Conservation (phyloP, 1,140 invertebrate genomes). For the Hypothenemus hampei region DNA sequence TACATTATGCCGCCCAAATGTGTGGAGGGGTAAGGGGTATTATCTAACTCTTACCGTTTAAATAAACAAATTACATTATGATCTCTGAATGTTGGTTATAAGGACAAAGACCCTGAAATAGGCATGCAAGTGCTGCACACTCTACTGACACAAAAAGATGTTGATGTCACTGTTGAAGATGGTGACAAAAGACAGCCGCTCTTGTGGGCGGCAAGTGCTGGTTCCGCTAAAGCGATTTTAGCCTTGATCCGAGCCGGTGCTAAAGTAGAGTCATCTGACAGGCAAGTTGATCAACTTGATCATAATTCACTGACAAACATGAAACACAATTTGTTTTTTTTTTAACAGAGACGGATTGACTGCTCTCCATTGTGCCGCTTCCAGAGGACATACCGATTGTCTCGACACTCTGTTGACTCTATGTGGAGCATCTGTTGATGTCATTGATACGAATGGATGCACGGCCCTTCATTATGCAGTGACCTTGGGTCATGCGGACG, state of each 20-base stretch:
- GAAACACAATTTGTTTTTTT: not conserved
- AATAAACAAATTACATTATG: slow-evolving; percentile 2
- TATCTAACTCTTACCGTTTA: not conserved
- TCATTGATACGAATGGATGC: slow-evolving; percentile 86
- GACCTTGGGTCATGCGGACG: slow-evolving; percentile 88
- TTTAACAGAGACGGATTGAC: slow-evolving; percentile 70
- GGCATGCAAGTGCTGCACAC: slow-evolving; percentile 78
- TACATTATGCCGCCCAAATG: slow-evolving; percentile 97
- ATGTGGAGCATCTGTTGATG: slow-evolving; percentile 80
- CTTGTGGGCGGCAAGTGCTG: slow-evolving; percentile 94
- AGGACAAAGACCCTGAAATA: slow-evolving; percentile 48
- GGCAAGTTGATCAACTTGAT: not conserved
- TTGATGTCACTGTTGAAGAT: slow-evolving; percentile 79
- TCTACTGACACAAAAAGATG: slow-evolving; percentile 70
- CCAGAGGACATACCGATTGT: slow-evolving; percentile 88
- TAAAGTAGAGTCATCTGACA: slow-evolving; percentile 14
- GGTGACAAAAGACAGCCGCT: slow-evolving; percentile 89
- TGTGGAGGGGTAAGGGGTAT: slow-evolving; percentile 64
- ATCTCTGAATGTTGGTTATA: slow-evolving; percentile 10
- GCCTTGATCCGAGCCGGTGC: slow-evolving; percentile 76
- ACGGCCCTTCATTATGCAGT: slow-evolving; percentile 95
- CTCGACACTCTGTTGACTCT: slow-evolving; percentile 85
- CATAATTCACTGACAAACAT: too few relatives aligned
- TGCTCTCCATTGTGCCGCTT: slow-evolving; percentile 93
- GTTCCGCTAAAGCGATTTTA: slow-evolving; percentile 85